Base-by-base conservation (phyloP, 1,140 invertebrate genomes). In the Chrysopa pallens region DNA sequence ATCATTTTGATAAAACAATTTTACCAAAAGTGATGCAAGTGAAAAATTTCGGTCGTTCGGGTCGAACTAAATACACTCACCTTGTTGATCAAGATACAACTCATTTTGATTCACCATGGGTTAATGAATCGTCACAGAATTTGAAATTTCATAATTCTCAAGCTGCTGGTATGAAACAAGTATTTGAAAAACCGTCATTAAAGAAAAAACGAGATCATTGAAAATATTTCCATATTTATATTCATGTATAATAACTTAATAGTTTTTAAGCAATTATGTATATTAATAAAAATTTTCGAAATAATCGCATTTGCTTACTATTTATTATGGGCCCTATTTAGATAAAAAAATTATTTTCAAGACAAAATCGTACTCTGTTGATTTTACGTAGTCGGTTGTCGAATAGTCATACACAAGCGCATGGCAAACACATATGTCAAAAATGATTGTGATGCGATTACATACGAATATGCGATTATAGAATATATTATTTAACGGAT, bases 21-120 rank as follows among this genome's bases (percentile, higher is more conserved):
- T 59, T 99, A 42, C 96, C 96, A 6, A 96, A 98, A 72, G 94
- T 99, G 46, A 98, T 98, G 95, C 95, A 98, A 72, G 95, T 98
- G 1, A 98, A 98, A 64, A 98, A 99, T 67, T 99, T 99, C 68
- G 96, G 96, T 12, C 76, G 95, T 11, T 96, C 94, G 46, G 94
- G 94, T 14, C 74, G 95, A 40, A 98, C 96, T 0, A 99, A 99
- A 59, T 99, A 98, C 62, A 99, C 95, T 5, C 96, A 99, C 68
- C 70, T 99, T 53, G 92, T 98, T 0, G 94, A 98, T 64, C 95
- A 99, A 67, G 96, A 99, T 58, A 98, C 96, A 0, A 98, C 96
- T 0, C 81, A 89, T 50, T 95, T 97, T 59, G 93, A 98, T 58
- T 93, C 91, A 0, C 86, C 93, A 1, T 98, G 95, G 95, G 81